Evolutionary conservation across 2,888 invertebrate genomes (phyloP).

Genomic region (Mayetiola destructor): DNA sequence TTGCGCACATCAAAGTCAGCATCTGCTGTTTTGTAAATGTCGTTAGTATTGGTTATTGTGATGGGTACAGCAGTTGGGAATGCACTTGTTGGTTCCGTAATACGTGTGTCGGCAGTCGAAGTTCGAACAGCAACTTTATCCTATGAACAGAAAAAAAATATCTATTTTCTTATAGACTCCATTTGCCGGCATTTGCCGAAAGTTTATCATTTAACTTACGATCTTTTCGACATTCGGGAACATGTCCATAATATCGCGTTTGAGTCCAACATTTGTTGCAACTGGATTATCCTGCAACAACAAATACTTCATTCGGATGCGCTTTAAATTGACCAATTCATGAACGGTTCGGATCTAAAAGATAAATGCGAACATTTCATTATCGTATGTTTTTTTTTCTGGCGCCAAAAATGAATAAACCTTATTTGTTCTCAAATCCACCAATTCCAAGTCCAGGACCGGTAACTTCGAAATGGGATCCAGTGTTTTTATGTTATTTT

Average conservation of each 20-base stretch:
- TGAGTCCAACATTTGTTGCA: constrained; percentile 1
- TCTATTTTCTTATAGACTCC: not conserved
- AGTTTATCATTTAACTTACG: constrained; percentile 14
- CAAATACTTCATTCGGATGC: constrained; percentile 16
- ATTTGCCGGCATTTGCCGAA: not conserved
- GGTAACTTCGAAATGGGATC: constrained; percentile 15
- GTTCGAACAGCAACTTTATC: no score
- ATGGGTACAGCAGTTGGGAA: not conserved
- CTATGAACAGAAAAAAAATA: not conserved
- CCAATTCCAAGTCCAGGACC: constrained; percentile 13
- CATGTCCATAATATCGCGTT: constrained; percentile 15
- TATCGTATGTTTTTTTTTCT: not conserved
- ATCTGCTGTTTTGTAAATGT: not conserved
- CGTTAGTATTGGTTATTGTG: not conserved
- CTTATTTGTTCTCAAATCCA: constrained; percentile 19
- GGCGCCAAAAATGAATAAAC: constrained; percentile 11
- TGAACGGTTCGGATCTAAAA: constrained; percentile 16
- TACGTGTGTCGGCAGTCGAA: no score
- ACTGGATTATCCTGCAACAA: constrained; percentile 18
- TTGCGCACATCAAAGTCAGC: not conserved
- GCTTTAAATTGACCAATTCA: constrained; percentile 16
- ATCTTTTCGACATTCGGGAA: constrained; percentile 16
- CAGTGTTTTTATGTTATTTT: constrained; percentile 18
- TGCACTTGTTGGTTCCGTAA: no score
- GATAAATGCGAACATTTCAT: not conserved